Base-by-base conservation (phyloP, 2,888 invertebrate species). In the Eristalis pertinax region DNA sequence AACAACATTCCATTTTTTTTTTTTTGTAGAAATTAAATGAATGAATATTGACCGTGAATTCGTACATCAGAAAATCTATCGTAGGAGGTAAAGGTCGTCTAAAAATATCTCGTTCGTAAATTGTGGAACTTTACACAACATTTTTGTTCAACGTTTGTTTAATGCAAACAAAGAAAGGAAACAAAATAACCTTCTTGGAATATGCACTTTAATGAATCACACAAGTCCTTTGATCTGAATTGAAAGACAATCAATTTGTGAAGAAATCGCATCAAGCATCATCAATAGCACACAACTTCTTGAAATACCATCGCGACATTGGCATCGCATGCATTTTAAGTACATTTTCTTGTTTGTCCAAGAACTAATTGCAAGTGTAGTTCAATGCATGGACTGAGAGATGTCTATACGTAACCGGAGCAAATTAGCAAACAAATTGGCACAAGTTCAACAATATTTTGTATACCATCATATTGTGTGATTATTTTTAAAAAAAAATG, bases 361-460 rank as follows among this genome's bases (percentile, higher is more conserved):
- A 15, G n/a, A 50, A 19, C 50, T 8, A 50, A 19, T 19, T 50
- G 50, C 50, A 50, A 38, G 41, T 29, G 62, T 62, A 15, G 1
- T 2, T 65, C 58, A 32, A 60, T 63, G 81, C 73, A 85, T 73
- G 81, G 63, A 73, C 69, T 60, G 35, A 62, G n/a, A 62, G 68
- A 32, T 10, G 19, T 58, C 68, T 38, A 35, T 73, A 80, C 26
- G 77, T 68, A 88, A 85, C 72, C 85, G 86, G 84, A 89, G 80
- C 83, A 89, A 80, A 84, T 81, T 89, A 87, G 88, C 88, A 90
- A 88, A 89, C 78, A 89, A 90, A 90, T 91, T 92, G 92, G 92
- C 92, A 92, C 90, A 92, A 90, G 90, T 92, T 92, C 91, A 91
- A 92, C 89, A 89, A 80, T 81, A 89, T 78, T 89, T 24, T 63